Evolutionary conservation across 1,140 invertebrate genomes (phyloP), one percentile per base, ranked within the genome.

Genomic region (Lepidurus apus): DNA sequence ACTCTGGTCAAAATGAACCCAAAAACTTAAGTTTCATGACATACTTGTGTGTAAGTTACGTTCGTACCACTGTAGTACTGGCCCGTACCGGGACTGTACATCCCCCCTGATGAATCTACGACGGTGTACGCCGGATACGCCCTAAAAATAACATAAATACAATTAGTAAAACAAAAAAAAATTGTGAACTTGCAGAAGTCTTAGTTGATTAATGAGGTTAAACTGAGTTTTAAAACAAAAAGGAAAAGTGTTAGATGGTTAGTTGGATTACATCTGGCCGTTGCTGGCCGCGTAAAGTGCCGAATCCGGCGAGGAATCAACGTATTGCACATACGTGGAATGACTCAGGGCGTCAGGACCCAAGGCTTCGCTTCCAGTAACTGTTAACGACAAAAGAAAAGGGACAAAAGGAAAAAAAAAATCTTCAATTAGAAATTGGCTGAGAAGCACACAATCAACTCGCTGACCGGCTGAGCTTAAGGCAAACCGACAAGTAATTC

Each of bases 91-190:
- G 90, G 87, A 43, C 90, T 88, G 83, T 93, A 93, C 87, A 93
- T 89, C 1, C 91, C 88, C 80, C 89, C 90, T 21, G 53, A 65
- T 80, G 90, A 88, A 84, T 85, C 85, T 8, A 91, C 91, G 79
- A 94, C 93, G 78, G 92, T 92, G 84, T 94, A 95, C 47, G 95
- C 92, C 79, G 92, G 92, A 87, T 94, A 95, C 81, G 91, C 89
- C 90, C 93, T 93, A 81, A 80, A 87, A 85, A 17, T 34, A n/a
- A 43, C 74, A 26, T 34, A 42, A 75, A 75, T 44, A 43, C 42
- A 42, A 43, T 13, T 11, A 24, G 4, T 17, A 17, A 74, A 21
- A 17, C 7, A 6, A 74, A 17, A 74, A 78, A 76, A 42, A 75
- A 76, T n/a, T 1, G 7, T 1, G 24, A 11, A 13, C 3, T 4